Evolutionary conservation across 2,888 invertebrate genomes (phyloP).

Genomic region (Hirudinaria manillensis): DNA sequence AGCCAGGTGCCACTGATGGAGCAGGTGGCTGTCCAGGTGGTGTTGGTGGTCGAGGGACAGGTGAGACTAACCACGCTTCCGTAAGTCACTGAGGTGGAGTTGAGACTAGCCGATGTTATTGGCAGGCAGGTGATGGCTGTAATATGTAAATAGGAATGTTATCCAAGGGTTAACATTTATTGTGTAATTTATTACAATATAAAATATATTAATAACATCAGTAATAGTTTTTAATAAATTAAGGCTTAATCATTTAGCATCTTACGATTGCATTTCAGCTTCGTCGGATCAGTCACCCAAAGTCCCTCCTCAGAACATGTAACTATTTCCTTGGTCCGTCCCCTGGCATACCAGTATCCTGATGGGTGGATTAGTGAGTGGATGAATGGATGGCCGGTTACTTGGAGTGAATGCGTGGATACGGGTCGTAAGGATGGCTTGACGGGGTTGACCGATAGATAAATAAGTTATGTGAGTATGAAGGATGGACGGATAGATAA

Average conservation of each 20-base stretch:
- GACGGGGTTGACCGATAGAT: neutral
- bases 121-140: neutral
- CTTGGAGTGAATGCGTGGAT: too few species aligned
- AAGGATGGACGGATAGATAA: neutral
- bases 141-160: too few species aligned
- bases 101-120: neutral
- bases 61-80: neutral
- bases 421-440: too few species aligned
- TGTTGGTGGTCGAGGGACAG: neutral
- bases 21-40: neutral
- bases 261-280: conserved; percentile 16
- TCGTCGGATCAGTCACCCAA: conserved; percentile 11
- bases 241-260: neutral
- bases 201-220: too few species aligned
- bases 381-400: neutral
- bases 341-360: conserved; percentile 20
- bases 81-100: neutral
- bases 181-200: too few species aligned
- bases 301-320: conserved; percentile 14
- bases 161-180: too few species aligned
- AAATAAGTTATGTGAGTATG: neutral
- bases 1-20: conserved; percentile 4
- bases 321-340: neutral
- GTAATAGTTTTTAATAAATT: too few species aligned
- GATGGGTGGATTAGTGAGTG: too few species aligned